phyloP scores from a whole-genome alignment of 2,888 invertebrate species.

The Ophion obscuratus region DNA sequence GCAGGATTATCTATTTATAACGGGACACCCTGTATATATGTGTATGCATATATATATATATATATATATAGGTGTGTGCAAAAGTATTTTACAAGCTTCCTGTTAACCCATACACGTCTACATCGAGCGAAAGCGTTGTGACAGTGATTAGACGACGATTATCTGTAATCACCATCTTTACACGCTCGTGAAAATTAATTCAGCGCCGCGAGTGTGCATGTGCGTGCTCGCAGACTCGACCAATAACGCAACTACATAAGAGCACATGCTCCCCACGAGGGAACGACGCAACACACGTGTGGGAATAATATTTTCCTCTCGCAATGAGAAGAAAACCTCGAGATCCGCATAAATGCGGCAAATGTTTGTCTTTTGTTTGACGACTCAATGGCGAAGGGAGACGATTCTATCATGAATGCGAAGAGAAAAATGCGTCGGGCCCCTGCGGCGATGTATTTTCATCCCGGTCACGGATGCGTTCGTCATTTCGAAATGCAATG shows the following conservation, averaged over 20 bases:
- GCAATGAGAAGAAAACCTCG: background rate
- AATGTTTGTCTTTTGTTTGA: too few species aligned
- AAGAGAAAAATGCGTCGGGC: too few species aligned
- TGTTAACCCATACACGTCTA: conserved; percentile 18
- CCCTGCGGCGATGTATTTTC: too few species aligned
- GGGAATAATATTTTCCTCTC: background rate
- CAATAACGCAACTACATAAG: background rate
- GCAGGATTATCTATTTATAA: too few species aligned
- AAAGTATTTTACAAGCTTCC: conserved; percentile 31
- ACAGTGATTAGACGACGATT: conserved; percentile 62
- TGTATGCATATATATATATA: background rate
- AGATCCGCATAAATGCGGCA: too few species aligned
- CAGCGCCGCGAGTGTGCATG: conserved; percentile 26
- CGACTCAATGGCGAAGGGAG: too few species aligned
- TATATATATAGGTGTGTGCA: background rate
- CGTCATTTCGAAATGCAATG: too few species aligned
- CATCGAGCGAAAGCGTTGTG: conserved; percentile 32
- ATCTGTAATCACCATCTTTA: conserved; percentile 63
- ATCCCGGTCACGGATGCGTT: too few species aligned
- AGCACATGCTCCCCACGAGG: background rate
- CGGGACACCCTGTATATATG: too few species aligned
- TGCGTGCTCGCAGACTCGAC: conserved; percentile 11
- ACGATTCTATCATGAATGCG: too few species aligned
- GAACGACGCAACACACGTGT: background rate
- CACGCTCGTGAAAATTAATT: conserved; percentile 65